Evolutionary conservation across 2,797 vertebrate genomes (phyloP), one percentile per base, ranked within the genome.

Genomic region (Neosilurus mollespiculum): DNA sequence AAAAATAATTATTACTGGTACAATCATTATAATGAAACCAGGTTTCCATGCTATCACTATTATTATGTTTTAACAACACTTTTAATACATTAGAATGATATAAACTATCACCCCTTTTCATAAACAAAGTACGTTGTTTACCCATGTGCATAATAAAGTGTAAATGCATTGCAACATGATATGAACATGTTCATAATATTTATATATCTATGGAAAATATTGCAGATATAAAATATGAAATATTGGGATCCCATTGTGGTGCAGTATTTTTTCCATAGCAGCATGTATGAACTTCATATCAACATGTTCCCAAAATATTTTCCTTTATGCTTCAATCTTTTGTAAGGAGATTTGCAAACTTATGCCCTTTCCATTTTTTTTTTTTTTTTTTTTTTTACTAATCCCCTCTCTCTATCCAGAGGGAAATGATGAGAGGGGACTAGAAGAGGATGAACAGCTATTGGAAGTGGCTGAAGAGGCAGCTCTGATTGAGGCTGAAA

Each of bases 391-490:
- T 77, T 34, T 37, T 26, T 14, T 61, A 77, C 20, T 59, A 76
- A 76, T 11, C 4, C n/a, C 59, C 51, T 83, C 4, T 49, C 65
- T 61, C 1, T 56, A 26, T 14, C 83, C 61, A 79, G 85, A 73
- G 59, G 6, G 16, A 53, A 90, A 82, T 81, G 87, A 56, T 16
- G 92, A 92, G 4, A 91, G 93, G 18, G 91, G 87, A n/a, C 84
- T 83, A 14, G 61, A 87, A 61, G 90, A 90, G 2, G 92, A 94
- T 1, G 93, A 93, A 0, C 92, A 93, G 0, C 90, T 98, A 87
- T 93, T 98, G 26, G 89, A 94, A 7, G 93, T 98, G 0, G 86
- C 90, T 2, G 96, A 96, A 89, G 96, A 97, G 86, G 97, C 97
- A 0, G 96, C 96, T 59, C 89, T 97, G 88, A 95, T 98, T 86